Conservation (phyloP, 2,797 vertebrate species). For the Dicrostonyx torquatus region DNA sequence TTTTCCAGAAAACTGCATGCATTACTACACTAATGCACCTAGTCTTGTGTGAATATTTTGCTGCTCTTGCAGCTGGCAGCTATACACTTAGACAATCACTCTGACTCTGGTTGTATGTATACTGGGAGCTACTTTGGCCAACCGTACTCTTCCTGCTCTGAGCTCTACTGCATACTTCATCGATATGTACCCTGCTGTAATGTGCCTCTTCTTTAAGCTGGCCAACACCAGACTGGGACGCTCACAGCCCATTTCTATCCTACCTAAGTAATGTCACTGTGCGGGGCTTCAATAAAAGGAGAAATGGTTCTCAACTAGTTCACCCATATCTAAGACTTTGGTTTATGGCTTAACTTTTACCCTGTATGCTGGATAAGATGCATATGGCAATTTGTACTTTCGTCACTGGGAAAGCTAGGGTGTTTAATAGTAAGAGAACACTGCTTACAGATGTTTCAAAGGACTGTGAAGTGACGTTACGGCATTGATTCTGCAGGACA, state of each 20-base stretch:
- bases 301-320: not conserved
- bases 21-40: not conserved
- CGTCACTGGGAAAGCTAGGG: not conserved
- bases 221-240: not conserved
- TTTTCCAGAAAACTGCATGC: conserved; percentile 8
- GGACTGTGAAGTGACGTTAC: no score
- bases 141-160: not conserved
- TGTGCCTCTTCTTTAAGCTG: not conserved
- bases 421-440: not conserved
- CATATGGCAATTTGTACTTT: not conserved
- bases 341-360: not conserved
- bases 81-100: not conserved
- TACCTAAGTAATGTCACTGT: not conserved
- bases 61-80: not conserved
- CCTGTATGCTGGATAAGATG: not conserved
- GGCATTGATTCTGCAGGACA: not conserved
- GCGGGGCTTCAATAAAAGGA: not conserved
- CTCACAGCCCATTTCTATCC: not conserved
- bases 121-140: not conserved
- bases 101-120: not conserved
- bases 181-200: not conserved
- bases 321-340: not conserved
- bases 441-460: not conserved
- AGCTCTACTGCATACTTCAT: not conserved
- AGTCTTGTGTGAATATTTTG: not conserved